Evolutionary conservation across 2,113 vertebrate species (phyloP).

Genomic region (Chroicocephalus ridibundus): DNA sequence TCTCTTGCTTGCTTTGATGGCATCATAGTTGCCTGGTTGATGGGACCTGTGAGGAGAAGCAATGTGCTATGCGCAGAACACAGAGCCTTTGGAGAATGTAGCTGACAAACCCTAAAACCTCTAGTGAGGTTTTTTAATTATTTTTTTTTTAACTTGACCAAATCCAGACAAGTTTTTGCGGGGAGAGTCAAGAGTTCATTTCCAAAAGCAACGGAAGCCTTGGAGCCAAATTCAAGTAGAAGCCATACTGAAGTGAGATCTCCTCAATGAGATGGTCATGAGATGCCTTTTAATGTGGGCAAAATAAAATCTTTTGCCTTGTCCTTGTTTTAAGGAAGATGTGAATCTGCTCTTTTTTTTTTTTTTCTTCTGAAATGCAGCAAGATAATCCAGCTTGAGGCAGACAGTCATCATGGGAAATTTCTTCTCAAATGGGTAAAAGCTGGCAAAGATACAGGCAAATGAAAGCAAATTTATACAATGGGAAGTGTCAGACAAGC

Average conservation of each 20-base stretch:
- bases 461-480: not conserved
- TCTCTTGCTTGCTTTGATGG: not conserved
- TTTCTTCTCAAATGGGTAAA: not conserved
- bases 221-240: not conserved
- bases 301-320: not conserved
- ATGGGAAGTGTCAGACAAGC: not conserved
- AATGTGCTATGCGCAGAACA: not conserved
- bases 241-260: not conserved
- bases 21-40: not conserved
- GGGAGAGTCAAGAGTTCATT: not conserved
- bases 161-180: not conserved
- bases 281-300: slow-evolving; percentile 8
- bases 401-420: not conserved
- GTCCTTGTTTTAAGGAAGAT: not conserved
- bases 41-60: not conserved
- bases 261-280: not conserved
- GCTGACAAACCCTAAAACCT: not conserved
- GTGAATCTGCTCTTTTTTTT: not conserved
- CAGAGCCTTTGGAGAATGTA: not conserved
- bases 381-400: not conserved
- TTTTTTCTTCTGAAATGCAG: not conserved
- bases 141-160: not conserved
- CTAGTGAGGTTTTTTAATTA: not conserved
- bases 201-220: not conserved
- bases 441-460: not conserved